Evolutionary conservation across 2,888 invertebrate species (phyloP).

Genomic region (Lydus trimaculatus): DNA sequence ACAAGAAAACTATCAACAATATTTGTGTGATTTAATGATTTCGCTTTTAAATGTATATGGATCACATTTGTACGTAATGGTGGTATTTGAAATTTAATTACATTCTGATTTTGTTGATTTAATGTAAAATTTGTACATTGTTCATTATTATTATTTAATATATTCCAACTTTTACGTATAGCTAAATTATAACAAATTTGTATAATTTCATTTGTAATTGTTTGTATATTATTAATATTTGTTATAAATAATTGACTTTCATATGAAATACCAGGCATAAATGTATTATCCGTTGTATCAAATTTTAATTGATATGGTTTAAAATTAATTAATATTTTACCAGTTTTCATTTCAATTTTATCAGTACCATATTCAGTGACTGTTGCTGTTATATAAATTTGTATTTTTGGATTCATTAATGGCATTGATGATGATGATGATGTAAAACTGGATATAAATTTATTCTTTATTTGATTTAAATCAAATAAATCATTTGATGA

Average conservation of each 20-base stretch:
- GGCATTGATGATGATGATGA: slow-evolving; percentile 13
- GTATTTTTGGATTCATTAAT: slow-evolving; percentile 42
- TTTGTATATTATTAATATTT: slow-evolving; percentile 33
- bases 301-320: slow-evolving; percentile 68
- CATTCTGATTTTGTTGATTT: slow-evolving; percentile 10
- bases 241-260: slow-evolving; percentile 59
- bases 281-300: slow-evolving; percentile 64
- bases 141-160: slow-evolving; percentile 49
- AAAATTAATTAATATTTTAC: slow-evolving; percentile 66
- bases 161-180: slow-evolving; percentile 55
- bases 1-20: slow-evolving; percentile 44
- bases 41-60: slow-evolving; percentile 53
- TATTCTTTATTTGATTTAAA: slow-evolving; percentile 34
- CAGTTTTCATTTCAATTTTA: slow-evolving; percentile 68
- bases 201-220: slow-evolving; percentile 42
- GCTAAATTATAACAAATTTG: slow-evolving; percentile 58
- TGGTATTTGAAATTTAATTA: slow-evolving; percentile 50
- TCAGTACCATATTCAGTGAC: slow-evolving; percentile 70
- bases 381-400: slow-evolving; percentile 57
- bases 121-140: slow-evolving; percentile 52
- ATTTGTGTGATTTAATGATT: slow-evolving; percentile 49
- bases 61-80: slow-evolving; percentile 54
- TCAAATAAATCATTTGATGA: slow-evolving; percentile 42
- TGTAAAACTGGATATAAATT: too few relatives aligned
- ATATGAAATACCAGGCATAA: slow-evolving; percentile 76